Conservation (phyloP, 2,113 vertebrate species). For the Leucoraja erinaceus region DNA sequence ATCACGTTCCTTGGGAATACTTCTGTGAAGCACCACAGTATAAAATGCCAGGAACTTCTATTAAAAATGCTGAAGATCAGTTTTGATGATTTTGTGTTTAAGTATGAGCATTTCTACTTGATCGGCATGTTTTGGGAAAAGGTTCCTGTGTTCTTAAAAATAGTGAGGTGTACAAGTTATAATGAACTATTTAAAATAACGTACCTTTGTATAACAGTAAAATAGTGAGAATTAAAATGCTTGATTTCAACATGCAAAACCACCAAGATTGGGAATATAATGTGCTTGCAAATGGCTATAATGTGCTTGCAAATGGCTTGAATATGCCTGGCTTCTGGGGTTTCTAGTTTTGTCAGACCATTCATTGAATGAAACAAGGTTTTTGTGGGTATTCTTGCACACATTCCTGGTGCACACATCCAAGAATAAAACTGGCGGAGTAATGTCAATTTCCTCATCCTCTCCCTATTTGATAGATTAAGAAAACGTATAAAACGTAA, state of each 20-base stretch:
- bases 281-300: background rate
- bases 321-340: background rate
- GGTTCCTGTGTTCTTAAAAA: background rate
- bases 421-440: background rate
- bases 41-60: background rate
- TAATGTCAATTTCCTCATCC: no score
- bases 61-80: background rate
- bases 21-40: background rate
- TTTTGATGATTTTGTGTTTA: background rate
- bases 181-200: background rate
- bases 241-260: background rate
- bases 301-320: background rate
- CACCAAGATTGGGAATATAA: background rate
- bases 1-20: no score
- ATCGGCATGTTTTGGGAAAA: background rate
- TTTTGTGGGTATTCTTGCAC: background rate
- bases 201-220: no score
- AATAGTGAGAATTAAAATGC: no score
- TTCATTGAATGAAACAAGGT: background rate
- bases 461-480: no score
- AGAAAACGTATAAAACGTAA: no score
- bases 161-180: background rate
- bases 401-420: background rate
- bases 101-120: background rate
- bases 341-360: background rate